Percentiles rank a stretch among this genome's conserved stretches.
Evolutionary conservation across 2,113 vertebrate species (phyloP).

Genomic region (Erythrolamprus reginae): DNA sequence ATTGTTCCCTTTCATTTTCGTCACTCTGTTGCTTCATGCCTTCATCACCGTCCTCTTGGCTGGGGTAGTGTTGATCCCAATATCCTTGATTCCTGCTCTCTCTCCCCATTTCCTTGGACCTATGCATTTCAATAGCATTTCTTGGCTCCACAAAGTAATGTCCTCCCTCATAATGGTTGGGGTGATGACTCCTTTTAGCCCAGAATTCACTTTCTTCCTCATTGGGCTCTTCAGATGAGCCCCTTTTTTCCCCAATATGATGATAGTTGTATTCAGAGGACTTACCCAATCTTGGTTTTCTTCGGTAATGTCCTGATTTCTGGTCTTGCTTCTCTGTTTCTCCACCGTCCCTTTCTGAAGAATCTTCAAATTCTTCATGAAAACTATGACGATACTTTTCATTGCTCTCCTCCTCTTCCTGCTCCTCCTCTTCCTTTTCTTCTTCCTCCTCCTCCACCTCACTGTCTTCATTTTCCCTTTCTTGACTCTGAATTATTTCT

Average conservation of each 20-base stretch:
- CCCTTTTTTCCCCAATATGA: conserved; percentile 10
- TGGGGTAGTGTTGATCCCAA: conserved; percentile 33
- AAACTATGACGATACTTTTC: conserved; percentile 42
- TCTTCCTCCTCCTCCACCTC: conserved; percentile 8
- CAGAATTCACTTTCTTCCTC: conserved; percentile 19
- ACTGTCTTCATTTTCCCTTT: conserved; percentile 44
- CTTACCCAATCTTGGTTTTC: conserved; percentile 42
- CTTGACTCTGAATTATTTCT: conserved; percentile 56
- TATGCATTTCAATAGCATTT: background rate
- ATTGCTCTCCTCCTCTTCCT: conserved; percentile 38
- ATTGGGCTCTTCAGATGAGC: background rate
- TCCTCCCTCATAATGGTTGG: conserved; percentile 38
- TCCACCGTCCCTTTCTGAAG: conserved; percentile 58
- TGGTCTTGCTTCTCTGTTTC: conserved; percentile 50
- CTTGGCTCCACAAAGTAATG: conserved; percentile 46
- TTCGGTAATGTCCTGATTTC: conserved; percentile 34
- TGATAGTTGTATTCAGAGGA: conserved; percentile 47
- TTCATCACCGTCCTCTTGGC: conserved; percentile 51
- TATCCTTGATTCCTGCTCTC: conserved; percentile 51
- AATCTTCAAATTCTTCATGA: conserved; percentile 50
- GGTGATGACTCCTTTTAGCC: conserved; percentile 42
- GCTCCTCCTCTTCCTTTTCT: conserved; percentile 13
- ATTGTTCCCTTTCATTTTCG: conserved; percentile 41
- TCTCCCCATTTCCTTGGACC: conserved; percentile 40
- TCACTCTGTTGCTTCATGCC: conserved; percentile 29